A percentile compares a stretch with the other conserved stretches of the same genome.
Conservation (phyloP, 2,888 invertebrate genomes). For the Acrobasis consociella region DNA sequence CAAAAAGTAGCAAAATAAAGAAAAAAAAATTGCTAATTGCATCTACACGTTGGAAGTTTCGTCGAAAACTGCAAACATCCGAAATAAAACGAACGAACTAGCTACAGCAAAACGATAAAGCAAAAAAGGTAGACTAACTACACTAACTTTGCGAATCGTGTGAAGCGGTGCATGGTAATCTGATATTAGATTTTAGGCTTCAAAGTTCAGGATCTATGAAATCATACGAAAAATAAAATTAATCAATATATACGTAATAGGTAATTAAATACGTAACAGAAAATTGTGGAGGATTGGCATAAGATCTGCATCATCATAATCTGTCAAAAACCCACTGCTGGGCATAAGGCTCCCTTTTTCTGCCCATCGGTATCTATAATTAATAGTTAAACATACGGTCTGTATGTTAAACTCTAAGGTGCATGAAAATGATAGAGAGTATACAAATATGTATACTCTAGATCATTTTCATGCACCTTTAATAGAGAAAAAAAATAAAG, state of each 20-base stretch:
- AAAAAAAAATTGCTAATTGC: slow-evolving; percentile 22
- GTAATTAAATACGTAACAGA: too few relatives aligned
- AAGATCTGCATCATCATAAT: too few relatives aligned
- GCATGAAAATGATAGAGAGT: too few relatives aligned
- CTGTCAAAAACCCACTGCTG: too few relatives aligned
- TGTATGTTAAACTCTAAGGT: too few relatives aligned
- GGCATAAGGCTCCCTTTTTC: too few relatives aligned
- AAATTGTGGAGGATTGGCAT: background rate
- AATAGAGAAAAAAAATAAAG: too few relatives aligned
- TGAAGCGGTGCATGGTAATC: slow-evolving; percentile 42
- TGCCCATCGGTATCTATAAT: too few relatives aligned
- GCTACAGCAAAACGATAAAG: slow-evolving; percentile 37
- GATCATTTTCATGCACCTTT: too few relatives aligned
- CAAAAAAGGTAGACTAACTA: slow-evolving; percentile 40
- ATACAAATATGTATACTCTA: too few relatives aligned
- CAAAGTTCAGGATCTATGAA: slow-evolving; percentile 16
- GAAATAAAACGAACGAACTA: slow-evolving; percentile 33
- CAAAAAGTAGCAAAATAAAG: slow-evolving; percentile 6
- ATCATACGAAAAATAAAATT: background rate
- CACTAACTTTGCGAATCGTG: slow-evolving; percentile 44
- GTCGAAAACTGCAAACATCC: slow-evolving; percentile 22
- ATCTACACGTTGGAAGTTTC: slow-evolving; percentile 22
- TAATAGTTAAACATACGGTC: too few relatives aligned
- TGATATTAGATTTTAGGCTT: slow-evolving; percentile 33
- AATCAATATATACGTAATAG: background rate